Conservation (phyloP, 2,888 invertebrate genomes). For the Bhutanitis thaidina region DNA sequence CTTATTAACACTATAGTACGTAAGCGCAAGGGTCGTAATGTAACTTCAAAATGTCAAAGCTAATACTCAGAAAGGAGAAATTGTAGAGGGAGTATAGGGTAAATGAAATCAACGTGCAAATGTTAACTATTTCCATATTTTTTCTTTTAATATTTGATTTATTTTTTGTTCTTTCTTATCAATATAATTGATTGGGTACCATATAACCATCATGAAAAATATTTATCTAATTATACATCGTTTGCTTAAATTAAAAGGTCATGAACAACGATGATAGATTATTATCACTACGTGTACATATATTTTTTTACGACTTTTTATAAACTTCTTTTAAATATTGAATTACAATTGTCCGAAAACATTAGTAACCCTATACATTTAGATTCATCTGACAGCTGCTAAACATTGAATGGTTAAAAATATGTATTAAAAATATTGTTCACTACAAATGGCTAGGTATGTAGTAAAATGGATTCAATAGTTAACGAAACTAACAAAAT, state of each 20-base stretch:
- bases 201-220: slow-evolving; percentile 50
- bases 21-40: neutral
- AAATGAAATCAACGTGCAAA: slow-evolving; percentile 69
- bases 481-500: slow-evolving; percentile 34
- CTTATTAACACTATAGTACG: no score
- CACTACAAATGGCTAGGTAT: slow-evolving; percentile 9
- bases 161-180: slow-evolving; percentile 30
- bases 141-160: slow-evolving; percentile 40
- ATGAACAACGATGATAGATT: slow-evolving; percentile 55
- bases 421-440: slow-evolving; percentile 24
- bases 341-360: slow-evolving; percentile 15
- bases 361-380: neutral
- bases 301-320: slow-evolving; percentile 43
- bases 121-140: slow-evolving; percentile 53
- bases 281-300: slow-evolving; percentile 35
- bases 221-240: slow-evolving; percentile 48
- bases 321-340: slow-evolving; percentile 14
- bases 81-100: slow-evolving; percentile 27
- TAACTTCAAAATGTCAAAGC: slow-evolving; percentile 33
- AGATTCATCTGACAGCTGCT: slow-evolving; percentile 31
- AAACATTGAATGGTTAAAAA: slow-evolving; percentile 29
- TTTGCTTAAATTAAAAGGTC: slow-evolving; percentile 51
- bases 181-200: slow-evolving; percentile 37
- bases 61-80: slow-evolving; percentile 36
- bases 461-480: slow-evolving; percentile 22